Base-by-base conservation (phyloP, 2,113 vertebrate species). In the Phoenicopterus ruber region DNA sequence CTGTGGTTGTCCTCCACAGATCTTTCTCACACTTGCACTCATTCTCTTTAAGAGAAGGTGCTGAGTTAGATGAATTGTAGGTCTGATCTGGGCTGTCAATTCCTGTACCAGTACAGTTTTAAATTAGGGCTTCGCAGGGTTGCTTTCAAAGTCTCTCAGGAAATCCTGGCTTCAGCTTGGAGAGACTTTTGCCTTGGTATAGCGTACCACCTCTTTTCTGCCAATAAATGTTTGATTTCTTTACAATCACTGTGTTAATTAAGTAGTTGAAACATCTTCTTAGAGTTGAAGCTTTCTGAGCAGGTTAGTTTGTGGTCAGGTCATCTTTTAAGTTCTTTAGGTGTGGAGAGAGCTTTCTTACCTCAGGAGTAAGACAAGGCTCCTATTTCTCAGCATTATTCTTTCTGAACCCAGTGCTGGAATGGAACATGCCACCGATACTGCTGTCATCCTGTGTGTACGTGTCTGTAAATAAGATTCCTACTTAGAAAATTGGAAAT, bases 161-260 rank as follows among this genome's bases (percentile, higher is more conserved):
- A 85, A 46, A 59, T 79, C 21, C 26, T 82, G 25, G 8, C 40
- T 89, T 86, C 31, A 15, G 32, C 22, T 29, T 47, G 11, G 58
- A 40, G 22, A 76, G 18, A 2, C 32, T 80, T 63, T 58, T 71
- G 44, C 59, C 65, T 72, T 38, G 36, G 17, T 71, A 29, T 21
- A 17, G 34, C 29, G 13, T n/a, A 10, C 7, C 0, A 0, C 42
- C 25, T 58, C 61, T 67, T 36, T 46, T 52, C 22, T 79, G 13
- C 28, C 62, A 31, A 3, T 28, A 32, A 36, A 15, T 20, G 57
- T 69, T 88, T 69, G 61, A 38, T 76, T 78, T 84, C 50, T 55
- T 58, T 24, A 6, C 17, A 12, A n/a, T 61, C 50, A 17, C 40
- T 36, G n/a, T 59, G 40, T 49, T 87, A 36, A 65, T 55, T 49